Conservation (phyloP, 2,797 vertebrate species). For the Erethizon dorsatum region DNA sequence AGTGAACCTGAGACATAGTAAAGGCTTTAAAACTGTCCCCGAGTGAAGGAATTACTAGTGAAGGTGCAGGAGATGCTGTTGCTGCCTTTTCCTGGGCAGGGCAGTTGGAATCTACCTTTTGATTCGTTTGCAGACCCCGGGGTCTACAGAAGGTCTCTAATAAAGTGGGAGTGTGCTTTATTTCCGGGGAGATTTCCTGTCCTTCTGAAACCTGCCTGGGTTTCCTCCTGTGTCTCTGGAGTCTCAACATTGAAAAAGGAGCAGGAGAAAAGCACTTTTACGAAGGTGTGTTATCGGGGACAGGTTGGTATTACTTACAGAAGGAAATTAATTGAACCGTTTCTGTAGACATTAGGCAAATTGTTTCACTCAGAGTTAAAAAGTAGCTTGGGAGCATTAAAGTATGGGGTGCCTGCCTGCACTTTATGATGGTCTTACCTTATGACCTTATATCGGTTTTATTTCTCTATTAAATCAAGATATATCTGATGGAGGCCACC, state of each 20-base stretch:
- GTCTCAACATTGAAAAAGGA: neutral
- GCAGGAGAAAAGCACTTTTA: slow-evolving; percentile 72
- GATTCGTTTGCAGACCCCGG: slow-evolving; percentile 57
- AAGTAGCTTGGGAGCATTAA: slow-evolving; percentile 90
- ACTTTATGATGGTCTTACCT: slow-evolving; percentile 89
- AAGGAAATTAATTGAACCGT: slow-evolving; percentile 88
- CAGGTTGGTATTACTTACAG: slow-evolving; percentile 88
- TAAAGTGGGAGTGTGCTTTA: slow-evolving; percentile 44
- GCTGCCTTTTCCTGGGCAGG: slow-evolving; percentile 59
- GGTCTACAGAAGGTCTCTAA: slow-evolving; percentile 61
- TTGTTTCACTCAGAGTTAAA: slow-evolving; percentile 89
- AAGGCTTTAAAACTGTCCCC: neutral
- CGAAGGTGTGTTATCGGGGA: slow-evolving; percentile 74
- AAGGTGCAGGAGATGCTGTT: slow-evolving; percentile 11
- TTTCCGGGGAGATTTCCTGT: slow-evolving; percentile 37
- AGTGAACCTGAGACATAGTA: neutral
- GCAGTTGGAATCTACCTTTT: slow-evolving; percentile 30
- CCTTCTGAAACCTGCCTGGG: slow-evolving; percentile 50
- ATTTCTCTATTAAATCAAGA: slow-evolving; percentile 90
- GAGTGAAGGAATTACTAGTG: neutral
- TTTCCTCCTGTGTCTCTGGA: slow-evolving; percentile 46
- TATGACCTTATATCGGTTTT: slow-evolving; percentile 89
- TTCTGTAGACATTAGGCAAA: slow-evolving; percentile 89
- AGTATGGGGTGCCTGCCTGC: slow-evolving; percentile 87
- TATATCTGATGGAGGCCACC: slow-evolving; percentile 78